These are phyloP conservation scores for Catharus bicknelli DNA, from an alignment of 2,113 vertebrate species.

Conservation along the genomic window DNA sequence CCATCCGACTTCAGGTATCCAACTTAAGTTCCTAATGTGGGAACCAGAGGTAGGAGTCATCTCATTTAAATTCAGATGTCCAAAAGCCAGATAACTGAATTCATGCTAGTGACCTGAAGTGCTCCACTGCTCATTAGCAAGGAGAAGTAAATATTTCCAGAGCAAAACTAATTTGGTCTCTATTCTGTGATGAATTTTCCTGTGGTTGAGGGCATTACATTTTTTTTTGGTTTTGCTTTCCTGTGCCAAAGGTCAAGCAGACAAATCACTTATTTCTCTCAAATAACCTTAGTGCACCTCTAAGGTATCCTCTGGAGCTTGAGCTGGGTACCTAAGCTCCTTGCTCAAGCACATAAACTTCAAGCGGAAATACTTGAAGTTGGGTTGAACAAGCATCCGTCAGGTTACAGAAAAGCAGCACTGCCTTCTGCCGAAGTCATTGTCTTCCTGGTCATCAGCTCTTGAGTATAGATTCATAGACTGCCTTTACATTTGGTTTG, in stretches of 20 bases:
- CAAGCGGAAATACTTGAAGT: not conserved
- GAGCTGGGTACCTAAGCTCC: not conserved
- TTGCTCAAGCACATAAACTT: not conserved
- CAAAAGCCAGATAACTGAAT: not conserved
- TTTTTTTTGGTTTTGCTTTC: not conserved
- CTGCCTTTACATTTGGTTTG: not conserved
- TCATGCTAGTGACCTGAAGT: not conserved
- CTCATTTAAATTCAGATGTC: not conserved
- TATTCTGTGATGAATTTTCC: not conserved
- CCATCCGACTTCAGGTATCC: not conserved
- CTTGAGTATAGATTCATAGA: not conserved
- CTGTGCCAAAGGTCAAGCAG: not conserved
- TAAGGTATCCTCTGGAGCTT: not conserved
- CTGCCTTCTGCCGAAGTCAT: not conserved
- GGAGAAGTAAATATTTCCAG: not conserved
- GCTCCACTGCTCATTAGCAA: not conserved
- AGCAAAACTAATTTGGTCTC: not conserved
- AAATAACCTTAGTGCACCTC: not conserved
- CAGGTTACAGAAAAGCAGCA: not conserved
- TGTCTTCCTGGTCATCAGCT: not conserved
- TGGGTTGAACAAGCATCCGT: fast-evolving
- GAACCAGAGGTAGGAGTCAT: not conserved
- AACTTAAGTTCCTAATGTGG: not conserved
- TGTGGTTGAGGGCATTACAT: not conserved
- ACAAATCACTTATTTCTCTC: not conserved